phyloP scores from a whole-genome alignment of 2,888 invertebrate genomes.

The Tillus elongatus region DNA sequence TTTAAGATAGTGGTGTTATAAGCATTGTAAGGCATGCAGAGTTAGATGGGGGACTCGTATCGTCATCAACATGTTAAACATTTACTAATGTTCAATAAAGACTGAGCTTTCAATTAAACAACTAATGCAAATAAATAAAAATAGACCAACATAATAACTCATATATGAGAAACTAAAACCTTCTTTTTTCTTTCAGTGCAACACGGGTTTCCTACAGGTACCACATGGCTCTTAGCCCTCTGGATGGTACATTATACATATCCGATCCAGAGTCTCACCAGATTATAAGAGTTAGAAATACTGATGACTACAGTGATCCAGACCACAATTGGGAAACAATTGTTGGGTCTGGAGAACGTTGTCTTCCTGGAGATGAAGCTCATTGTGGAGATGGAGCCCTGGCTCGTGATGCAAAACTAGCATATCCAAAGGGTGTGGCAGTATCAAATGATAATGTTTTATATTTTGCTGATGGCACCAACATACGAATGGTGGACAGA shows the following conservation, averaged over 20 bases:
- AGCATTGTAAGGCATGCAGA: too few relatives aligned
- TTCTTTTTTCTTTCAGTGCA: conserved; percentile 55
- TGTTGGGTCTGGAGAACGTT: conserved; percentile 90
- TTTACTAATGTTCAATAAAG: too few relatives aligned
- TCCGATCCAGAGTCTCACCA: conserved; percentile 94
- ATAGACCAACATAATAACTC: not conserved
- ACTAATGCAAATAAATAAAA: too few relatives aligned
- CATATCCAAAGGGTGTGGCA: conserved; percentile 94
- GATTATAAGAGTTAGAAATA: conserved; percentile 78
- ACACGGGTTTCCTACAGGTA: conserved; percentile 92
- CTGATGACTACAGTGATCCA: conserved; percentile 73
- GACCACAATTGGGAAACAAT: conserved; percentile 92
- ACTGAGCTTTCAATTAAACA: too few relatives aligned
- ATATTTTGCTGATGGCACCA: conserved; percentile 93
- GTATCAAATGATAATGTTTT: conserved; percentile 85
- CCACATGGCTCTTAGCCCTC: conserved; percentile 90
- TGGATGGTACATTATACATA: conserved; percentile 88
- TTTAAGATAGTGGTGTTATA: too few relatives aligned
- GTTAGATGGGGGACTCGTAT: too few relatives aligned
- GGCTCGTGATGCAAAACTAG: conserved; percentile 86
- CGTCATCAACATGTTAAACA: too few relatives aligned
- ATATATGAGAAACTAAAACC: conserved; percentile 15
- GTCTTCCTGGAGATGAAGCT: conserved; percentile 85
- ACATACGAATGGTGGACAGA: conserved; percentile 79
- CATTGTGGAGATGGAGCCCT: conserved; percentile 93